Evolutionary conservation across 2,888 invertebrate genomes (phyloP), one percentile per base, ranked within the genome.

Genomic region (Conus canariensis): DNA sequence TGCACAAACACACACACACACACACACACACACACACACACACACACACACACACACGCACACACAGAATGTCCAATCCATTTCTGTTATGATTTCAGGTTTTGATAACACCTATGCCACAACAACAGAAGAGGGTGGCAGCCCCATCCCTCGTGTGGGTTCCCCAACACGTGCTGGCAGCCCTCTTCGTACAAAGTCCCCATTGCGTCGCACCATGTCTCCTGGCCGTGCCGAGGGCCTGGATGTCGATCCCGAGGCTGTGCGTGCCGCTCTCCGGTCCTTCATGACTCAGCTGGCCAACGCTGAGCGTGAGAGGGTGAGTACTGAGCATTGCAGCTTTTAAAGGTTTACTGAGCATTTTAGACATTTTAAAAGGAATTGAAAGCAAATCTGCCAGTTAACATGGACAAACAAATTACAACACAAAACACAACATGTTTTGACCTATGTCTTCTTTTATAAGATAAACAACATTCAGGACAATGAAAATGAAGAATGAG

Each of bases 221-320:
- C 95, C 95, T 7, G 90, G 91, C 56, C 93, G 95, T 64, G 90
- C 95, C 19, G 91, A 94, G n/a, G 97, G 98, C 59, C 97, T 98
- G 89, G 99, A 99, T 94, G 98, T 99, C 0, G 99, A 99, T 96
- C 98, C 99, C 0, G 99, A 99, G 96, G 97, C 98, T 60, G 98
- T 99, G 77, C 97, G 99, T 93, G 98, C 98, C 96, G 98, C 99
- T 22, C 98, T 99, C 45, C 97, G 98, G 85, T 98, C 98, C 95
- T 97, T 99, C 90, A 98, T 99, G 98, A 98, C 98, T 95, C 98
- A 98, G 96, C 98, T 99, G 87, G 98, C 98, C 58, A 98, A 98
- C 96, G 98, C 98, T 91, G 99, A 99, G 97, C 97, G 99, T 30
- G 99, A 99, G 96, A 97, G 98, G 96, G 98, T 98, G 96, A 96